Percentiles rank a stretch among this genome's conserved stretches.
Conservation (phyloP, 2,113 vertebrate species). For the Centropristis striata region DNA sequence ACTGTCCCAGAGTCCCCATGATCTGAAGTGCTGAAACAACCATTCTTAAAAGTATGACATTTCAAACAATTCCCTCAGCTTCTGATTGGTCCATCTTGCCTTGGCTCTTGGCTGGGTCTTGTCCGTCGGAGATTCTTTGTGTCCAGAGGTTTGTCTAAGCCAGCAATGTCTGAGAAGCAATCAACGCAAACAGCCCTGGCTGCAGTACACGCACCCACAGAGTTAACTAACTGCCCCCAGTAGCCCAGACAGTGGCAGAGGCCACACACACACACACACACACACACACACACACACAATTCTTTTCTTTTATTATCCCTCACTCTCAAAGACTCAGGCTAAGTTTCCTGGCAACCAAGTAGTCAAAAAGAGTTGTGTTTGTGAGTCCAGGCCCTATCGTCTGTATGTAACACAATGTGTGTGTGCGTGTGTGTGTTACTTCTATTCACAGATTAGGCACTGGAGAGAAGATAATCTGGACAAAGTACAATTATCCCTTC, state of each 20-base stretch:
- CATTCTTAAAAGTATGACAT: constrained; percentile 30
- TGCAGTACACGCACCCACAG: constrained; percentile 53
- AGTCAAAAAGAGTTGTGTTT: constrained; percentile 77
- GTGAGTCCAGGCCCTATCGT: constrained; percentile 56
- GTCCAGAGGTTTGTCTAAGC: constrained; percentile 52
- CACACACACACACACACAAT: constrained; percentile 54
- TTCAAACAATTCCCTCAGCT: constrained; percentile 40
- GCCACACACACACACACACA: constrained; percentile 50
- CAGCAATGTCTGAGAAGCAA: constrained; percentile 48
- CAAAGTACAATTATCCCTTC: constrained; percentile 49
- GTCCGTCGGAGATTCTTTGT: constrained; percentile 43
- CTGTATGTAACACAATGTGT: constrained; percentile 38
- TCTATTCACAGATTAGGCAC: constrained; percentile 77
- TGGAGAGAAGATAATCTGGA: constrained; percentile 66
- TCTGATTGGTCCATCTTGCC: constrained; percentile 7
- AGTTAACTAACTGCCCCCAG: constrained; percentile 69
- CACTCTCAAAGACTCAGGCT: constrained; percentile 75
- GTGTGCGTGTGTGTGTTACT: constrained; percentile 45
- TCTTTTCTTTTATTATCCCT: constrained; percentile 76
- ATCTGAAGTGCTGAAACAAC: constrained; percentile 23
- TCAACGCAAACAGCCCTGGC: constrained; percentile 40
- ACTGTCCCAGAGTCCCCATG: neutral
- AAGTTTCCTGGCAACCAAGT: constrained; percentile 85
- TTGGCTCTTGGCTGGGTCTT: neutral
- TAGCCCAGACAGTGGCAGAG: constrained; percentile 51